Base-by-base conservation (phyloP, 1,140 invertebrate species). In the Andricus grossulariae region DNA sequence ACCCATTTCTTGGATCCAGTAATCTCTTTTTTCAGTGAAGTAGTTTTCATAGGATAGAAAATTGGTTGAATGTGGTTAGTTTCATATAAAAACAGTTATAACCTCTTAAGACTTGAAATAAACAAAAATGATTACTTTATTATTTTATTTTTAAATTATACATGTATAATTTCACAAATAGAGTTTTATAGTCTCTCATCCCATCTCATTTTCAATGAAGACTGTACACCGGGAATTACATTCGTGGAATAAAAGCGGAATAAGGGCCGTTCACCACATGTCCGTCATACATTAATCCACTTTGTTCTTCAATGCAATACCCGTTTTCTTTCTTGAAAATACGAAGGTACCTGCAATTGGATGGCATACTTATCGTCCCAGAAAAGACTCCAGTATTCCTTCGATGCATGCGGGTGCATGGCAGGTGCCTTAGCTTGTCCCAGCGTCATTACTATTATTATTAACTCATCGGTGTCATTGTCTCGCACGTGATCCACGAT, bases 381-480 rank as follows among this genome's bases (percentile, higher is more conserved):
- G 74, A 18, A 60, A 74, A 49, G 60, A 51, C 78, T 55, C 50
- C 57, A 10, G 19, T 32, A 71, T 72, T 52, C 72, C 57, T 80
- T 75, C 21, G 74, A 71, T 83, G 72, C 79, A 83, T 85, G 88
- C 87, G 88, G 87, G 88, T 86, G 87, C 85, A 60, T 78, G 83
- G 83, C 87, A 88, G 87, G 87, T 88, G 88, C 25, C 74, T 54
- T 77, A 55, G 60, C n/a, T 72, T 16, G 66, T 52, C 45, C 75
- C 39, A 3, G 60, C 82, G 78, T 84, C 83, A 85, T 86, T 88
- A 86, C 84, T 88, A 85, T 87, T 86, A 85, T 87, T 86, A 87
- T 87, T 86, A 86, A 80, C 80, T 76, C 60, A 66, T 54, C 82
- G 72, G 80, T 76, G 83, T 81, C 75, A 66, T 57, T 73, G 32